Evolutionary conservation across 2,797 vertebrate genomes (phyloP).

Genomic region (Myotis daubentonii): DNA sequence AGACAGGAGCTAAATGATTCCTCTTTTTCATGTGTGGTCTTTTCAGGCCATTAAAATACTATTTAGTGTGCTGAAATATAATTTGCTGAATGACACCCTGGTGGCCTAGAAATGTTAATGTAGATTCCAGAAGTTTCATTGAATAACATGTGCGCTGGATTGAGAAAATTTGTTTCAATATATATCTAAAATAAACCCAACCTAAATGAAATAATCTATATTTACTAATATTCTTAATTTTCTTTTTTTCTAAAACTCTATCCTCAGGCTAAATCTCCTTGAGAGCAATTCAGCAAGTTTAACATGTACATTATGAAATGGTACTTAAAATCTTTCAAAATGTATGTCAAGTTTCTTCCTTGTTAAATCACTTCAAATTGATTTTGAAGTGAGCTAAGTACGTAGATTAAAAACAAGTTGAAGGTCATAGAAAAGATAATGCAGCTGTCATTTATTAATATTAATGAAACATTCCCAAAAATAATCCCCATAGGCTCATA

Average conservation of each 20-base stretch:
- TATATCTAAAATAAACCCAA: background rate
- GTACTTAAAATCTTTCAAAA: slow-evolving; percentile 37
- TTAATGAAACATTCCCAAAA: slow-evolving; percentile 54
- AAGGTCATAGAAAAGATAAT: slow-evolving; percentile 58
- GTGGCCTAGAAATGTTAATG: background rate
- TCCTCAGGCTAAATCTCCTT: background rate
- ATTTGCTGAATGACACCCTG: background rate
- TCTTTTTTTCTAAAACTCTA: background rate
- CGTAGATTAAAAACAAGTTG: slow-evolving; percentile 53
- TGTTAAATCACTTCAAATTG: slow-evolving; percentile 65
- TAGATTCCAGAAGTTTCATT: background rate
- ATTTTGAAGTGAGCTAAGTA: slow-evolving; percentile 52
- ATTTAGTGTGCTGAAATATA: background rate
- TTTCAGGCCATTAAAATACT: background rate
- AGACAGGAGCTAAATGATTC: background rate
- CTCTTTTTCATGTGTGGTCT: background rate
- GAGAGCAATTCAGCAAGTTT: background rate
- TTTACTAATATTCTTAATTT: background rate
- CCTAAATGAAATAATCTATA: background rate
- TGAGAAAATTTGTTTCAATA: background rate
- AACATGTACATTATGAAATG: background rate
- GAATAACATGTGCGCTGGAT: background rate
- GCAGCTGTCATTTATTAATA: slow-evolving; percentile 53
- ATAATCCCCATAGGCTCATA: slow-evolving; percentile 31
- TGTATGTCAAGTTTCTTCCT: background rate